phyloP scores from a whole-genome alignment of 2,797 vertebrate species.

The Bradypodion ventrale region DNA sequence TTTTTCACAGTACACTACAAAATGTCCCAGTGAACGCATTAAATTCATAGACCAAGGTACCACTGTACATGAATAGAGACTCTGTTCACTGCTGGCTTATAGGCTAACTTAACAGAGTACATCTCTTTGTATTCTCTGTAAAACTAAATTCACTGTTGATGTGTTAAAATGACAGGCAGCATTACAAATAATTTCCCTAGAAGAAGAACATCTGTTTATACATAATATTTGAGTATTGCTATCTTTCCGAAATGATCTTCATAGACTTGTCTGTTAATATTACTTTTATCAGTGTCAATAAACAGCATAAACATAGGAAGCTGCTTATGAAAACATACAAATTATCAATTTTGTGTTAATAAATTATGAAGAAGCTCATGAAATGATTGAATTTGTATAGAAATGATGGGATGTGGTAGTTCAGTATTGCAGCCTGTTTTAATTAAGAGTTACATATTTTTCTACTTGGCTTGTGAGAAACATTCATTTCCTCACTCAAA shows the following conservation, averaged over 20 bases:
- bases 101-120: not conserved
- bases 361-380: not conserved
- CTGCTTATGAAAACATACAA: conserved; percentile 9
- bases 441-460: conserved; percentile 5
- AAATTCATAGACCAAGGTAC: too few relatives aligned
- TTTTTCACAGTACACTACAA: too few relatives aligned
- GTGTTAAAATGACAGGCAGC: conserved; percentile 5
- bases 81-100: not conserved
- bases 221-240: conserved; percentile 37
- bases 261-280: conserved; percentile 28
- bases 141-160: not conserved
- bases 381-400: conserved; percentile 13
- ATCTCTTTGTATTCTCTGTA: not conserved
- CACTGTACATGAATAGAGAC: too few relatives aligned
- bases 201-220: conserved; percentile 40
- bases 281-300: conserved; percentile 20
- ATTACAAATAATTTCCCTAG: conserved; percentile 9
- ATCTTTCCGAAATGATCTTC: conserved; percentile 35
- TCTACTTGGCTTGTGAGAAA: not conserved
- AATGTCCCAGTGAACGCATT: too few relatives aligned
- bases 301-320: conserved; percentile 21
- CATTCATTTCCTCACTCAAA: conserved; percentile 22
- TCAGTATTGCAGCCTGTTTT: conserved; percentile 21
- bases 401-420: not conserved
- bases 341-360: conserved; percentile 18